Base-by-base conservation (phyloP, 1,140 invertebrate genomes). In the Pachyrhynchus sulphureomaculatus region DNA sequence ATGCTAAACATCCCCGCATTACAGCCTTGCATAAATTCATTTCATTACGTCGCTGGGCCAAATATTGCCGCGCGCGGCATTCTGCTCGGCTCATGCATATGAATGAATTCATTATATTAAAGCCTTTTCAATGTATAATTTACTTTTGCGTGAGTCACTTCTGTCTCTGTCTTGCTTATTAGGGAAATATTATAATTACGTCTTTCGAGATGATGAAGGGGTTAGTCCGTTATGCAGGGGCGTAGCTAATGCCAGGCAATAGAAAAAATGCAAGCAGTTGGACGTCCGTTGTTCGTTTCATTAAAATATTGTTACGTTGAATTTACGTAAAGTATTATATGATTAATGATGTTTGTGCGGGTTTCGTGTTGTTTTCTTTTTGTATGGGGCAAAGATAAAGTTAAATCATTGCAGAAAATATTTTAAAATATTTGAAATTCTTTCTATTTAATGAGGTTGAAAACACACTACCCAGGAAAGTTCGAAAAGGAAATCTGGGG, bases 121-220 rank as follows among this genome's bases (percentile, higher is more conserved):
- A 82, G 80, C 81, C 79, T 76, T 81, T 82, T 83, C 81, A 81
- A 83, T 83, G 82, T 83, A 83, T 83, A 83, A 83, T 83, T 83
- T 82, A 82, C 82, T 83, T 83, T 83, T 82, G 81, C 80, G 80
- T 82, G 81, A 83, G 81, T 82, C 81, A 83, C 80, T 82, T 82
- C 78, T 78, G 78, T 72, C 75, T 66, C 69, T 68, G 60, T 68
- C 65, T 68, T 65, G 60, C 67, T 70, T 71, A 62, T 62, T 62
- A 62, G 60, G 60, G 51, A 73, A 72, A 72, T 72, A 73, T 73
- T 70, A 71, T 73, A 73, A 73, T 73, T 73, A 73, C 68, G 69
- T 73, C 69, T 71, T 70, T 64, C 59, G 69, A 70, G 66, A 64
- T 64, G 62, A 57, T 41, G 47, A 57, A 58, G 49, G 62, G 62